A percentile compares a stretch with the other conserved stretches of the same genome.
Conservation (phyloP, 1,140 invertebrate genomes). For the Calliopsis andreniformis region DNA sequence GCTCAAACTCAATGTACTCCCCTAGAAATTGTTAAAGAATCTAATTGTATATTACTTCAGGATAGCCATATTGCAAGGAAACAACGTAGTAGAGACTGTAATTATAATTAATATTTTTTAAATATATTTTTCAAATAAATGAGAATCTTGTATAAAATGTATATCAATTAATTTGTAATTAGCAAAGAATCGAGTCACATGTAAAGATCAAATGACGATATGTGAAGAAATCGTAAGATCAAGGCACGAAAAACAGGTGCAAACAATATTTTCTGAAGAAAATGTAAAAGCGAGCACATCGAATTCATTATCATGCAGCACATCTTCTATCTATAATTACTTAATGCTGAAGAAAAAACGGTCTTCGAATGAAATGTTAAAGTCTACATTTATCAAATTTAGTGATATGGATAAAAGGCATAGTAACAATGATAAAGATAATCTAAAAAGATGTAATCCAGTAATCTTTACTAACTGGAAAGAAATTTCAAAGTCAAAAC, state of each 20-base stretch:
- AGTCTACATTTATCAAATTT: constrained; percentile 15
- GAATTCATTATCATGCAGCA: constrained; percentile 11
- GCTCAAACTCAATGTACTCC: constrained; percentile 17
- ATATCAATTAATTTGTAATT: background rate
- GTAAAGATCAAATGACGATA: background rate
- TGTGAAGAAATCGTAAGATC: background rate
- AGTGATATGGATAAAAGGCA: background rate
- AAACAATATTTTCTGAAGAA: background rate
- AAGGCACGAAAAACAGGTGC: background rate
- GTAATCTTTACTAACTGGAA: constrained; percentile 49
- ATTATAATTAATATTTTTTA: background rate
- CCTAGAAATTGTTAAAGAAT: background rate
- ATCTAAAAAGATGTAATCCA: constrained; percentile 26
- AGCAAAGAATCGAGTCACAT: background rate
- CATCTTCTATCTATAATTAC: constrained; percentile 46
- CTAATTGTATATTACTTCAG: background rate
- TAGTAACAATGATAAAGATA: background rate
- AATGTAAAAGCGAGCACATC: constrained; percentile 8
- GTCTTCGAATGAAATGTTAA: constrained; percentile 1
- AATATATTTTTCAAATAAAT: too few relatives aligned
- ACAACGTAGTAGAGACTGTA: constrained; percentile 24
- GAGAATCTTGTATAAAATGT: too few relatives aligned
- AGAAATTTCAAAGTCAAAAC: constrained; percentile 45
- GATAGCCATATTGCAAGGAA: background rate
- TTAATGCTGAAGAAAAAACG: constrained; percentile 31